These are phyloP conservation scores for Tribolium madens DNA, from an alignment of 1,140 invertebrate species.

Conservation along the genomic window DNA sequence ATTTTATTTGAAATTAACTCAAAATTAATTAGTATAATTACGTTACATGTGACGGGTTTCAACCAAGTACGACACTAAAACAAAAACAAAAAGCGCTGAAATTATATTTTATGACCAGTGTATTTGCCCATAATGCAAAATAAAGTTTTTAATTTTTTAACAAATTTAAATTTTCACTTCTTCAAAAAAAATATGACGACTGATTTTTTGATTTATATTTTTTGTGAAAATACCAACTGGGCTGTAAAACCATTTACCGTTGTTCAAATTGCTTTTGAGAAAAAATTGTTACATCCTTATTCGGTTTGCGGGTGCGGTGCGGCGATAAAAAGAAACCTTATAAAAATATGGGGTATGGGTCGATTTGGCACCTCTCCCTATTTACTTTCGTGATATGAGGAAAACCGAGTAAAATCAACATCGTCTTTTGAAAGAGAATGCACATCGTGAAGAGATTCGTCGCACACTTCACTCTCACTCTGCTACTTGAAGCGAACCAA, in stretches of 20 bases:
- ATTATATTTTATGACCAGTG: no score
- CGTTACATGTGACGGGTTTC: not conserved
- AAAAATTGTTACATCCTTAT: not conserved
- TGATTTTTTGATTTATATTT: not conserved
- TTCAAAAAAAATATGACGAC: no score
- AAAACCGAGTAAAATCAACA: conserved; percentile 23
- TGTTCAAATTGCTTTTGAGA: not conserved
- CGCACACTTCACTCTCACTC: conserved; percentile 1
- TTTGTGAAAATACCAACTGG: not conserved
- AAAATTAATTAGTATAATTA: not conserved
- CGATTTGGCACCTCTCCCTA: conserved; percentile 4
- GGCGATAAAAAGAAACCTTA: conserved; percentile 7
- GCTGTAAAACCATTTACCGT: not conserved
- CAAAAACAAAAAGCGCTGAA: no score
- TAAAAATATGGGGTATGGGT: conserved; percentile 13
- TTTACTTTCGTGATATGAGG: conserved; percentile 8
- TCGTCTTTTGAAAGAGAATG: not conserved
- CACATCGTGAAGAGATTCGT: conserved; percentile 3
- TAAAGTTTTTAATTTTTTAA: no score
- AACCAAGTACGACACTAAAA: not conserved
- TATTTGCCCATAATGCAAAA: no score
- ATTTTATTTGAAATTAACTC: not conserved
- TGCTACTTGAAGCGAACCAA: conserved; percentile 35
- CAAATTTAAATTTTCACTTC: no score
- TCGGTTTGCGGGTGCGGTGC: not conserved